Base-by-base conservation (phyloP, 2,888 invertebrate species). In the Orthosia incerta region DNA sequence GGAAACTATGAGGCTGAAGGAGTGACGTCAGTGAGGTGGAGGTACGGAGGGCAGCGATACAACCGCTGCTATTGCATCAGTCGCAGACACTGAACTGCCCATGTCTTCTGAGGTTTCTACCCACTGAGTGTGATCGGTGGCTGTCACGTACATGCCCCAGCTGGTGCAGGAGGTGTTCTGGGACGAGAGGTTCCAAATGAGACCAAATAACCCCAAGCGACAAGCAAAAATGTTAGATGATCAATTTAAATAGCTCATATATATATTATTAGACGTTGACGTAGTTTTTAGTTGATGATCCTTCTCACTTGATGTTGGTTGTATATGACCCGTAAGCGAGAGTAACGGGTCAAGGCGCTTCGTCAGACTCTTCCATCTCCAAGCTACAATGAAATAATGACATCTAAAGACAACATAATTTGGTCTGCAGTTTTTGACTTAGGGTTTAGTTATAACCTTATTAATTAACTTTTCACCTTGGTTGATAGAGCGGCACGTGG, bases 381-480 rank as follows among this genome's bases (percentile, higher is more conserved):
- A 46, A 26, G 15, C 23, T n/a, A 5, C 13, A 23, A 18, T 59
- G 23, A 18, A 45, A 45, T 45, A 18, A 15, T 45, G n/a, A 61
- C n/a, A 62, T 20, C 12, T 61, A 7, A 48, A 16, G 26, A 48
- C 31, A 65, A 57, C 11, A 56, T 18, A 56, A n/a, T 26, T 20
- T 31, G 7, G 4, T 48, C 4, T 50, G 20, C 20, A 15, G 13
- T 63, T 61, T 62, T 48, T 18, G 18, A 16, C 13, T 23, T n/a
- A 26, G 5, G 18, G 4, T n/a, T 11, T 15, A 16, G 3, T 16
- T 12, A 67, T 7, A 26, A 16, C n/a, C 18, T 18, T 20, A 20
- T 39, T 48, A 9, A 48, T 48, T 46, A 4, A 50, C 9, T 72
- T 39, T 39, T 57, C 23, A 72, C 50, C 50, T 50, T 45, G 26